phyloP scores from a whole-genome alignment of 2,113 vertebrate genomes.

The Corynorhinus townsendii region DNA sequence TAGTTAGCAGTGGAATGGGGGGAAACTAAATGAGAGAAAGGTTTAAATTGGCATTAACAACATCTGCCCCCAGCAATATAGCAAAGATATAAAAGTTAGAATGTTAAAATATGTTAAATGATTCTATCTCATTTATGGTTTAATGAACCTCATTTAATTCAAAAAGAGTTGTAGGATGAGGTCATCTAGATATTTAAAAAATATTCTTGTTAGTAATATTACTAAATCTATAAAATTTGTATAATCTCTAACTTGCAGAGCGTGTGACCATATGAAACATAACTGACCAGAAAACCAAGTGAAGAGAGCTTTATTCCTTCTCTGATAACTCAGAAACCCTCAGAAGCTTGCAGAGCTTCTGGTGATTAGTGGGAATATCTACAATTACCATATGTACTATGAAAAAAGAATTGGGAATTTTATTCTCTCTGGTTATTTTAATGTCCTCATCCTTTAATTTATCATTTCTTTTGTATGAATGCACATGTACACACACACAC shows the following conservation, averaged over 20 bases:
- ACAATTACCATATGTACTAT: background rate
- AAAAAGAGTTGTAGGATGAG: background rate
- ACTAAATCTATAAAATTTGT: background rate
- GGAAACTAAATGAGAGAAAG: background rate
- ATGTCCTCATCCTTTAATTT: background rate
- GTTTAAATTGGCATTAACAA: background rate
- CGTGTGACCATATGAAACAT: background rate
- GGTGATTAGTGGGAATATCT: background rate
- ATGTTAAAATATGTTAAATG: background rate
- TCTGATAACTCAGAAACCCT: background rate
- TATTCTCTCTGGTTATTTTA: background rate
- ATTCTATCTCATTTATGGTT: background rate
- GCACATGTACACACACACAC: background rate
- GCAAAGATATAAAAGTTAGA: background rate
- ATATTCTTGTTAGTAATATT: background rate
- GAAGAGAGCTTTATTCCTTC: background rate
- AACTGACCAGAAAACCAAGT: background rate
- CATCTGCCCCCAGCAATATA: background rate
- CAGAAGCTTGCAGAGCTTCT: background rate
- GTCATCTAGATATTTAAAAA: background rate
- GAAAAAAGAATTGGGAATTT: background rate
- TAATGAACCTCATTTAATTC: slow-evolving; percentile 7
- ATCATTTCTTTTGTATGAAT: background rate
- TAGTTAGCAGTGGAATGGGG: background rate
- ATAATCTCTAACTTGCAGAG: background rate